These are phyloP conservation scores for Sturnus vulgaris DNA, from an alignment of 2,113 vertebrate species.

Conservation along the genomic window DNA sequence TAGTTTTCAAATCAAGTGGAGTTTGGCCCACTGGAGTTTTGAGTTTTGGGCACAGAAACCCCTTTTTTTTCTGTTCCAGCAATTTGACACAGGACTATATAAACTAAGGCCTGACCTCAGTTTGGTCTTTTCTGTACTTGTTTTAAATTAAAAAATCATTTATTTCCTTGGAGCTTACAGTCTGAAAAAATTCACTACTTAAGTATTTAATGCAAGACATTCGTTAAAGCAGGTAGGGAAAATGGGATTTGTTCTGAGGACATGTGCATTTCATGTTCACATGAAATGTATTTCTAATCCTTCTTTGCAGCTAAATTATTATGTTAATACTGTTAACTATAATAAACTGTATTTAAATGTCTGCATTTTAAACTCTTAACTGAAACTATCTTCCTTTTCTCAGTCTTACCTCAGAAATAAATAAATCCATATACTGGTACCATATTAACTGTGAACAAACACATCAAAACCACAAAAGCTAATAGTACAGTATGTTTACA, in stretches of 20 bases:
- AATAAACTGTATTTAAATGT: background rate
- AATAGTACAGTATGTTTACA: background rate
- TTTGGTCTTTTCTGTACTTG: background rate
- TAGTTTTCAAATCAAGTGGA: background rate
- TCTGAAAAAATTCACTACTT: background rate
- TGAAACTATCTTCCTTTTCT: background rate
- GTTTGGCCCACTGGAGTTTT: background rate
- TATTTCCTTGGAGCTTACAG: background rate
- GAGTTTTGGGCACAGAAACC: background rate
- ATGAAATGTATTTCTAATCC: background rate
- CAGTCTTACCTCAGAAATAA: background rate
- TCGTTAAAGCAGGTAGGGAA: background rate
- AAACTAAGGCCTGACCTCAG: background rate
- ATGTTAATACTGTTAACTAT: background rate
- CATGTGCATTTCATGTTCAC: background rate
- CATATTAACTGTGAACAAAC: background rate
- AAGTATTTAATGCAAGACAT: background rate
- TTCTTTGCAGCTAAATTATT: background rate
- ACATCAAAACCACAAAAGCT: background rate
- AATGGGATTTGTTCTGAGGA: background rate
- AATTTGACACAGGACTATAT: background rate
- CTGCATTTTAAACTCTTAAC: background rate
- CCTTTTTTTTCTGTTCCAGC: background rate
- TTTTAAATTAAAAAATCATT: background rate
- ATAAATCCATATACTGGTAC: background rate